These are phyloP conservation scores for Cecidostiba fungosa DNA, from an alignment of 2,888 invertebrate species.

Conservation along the genomic window DNA sequence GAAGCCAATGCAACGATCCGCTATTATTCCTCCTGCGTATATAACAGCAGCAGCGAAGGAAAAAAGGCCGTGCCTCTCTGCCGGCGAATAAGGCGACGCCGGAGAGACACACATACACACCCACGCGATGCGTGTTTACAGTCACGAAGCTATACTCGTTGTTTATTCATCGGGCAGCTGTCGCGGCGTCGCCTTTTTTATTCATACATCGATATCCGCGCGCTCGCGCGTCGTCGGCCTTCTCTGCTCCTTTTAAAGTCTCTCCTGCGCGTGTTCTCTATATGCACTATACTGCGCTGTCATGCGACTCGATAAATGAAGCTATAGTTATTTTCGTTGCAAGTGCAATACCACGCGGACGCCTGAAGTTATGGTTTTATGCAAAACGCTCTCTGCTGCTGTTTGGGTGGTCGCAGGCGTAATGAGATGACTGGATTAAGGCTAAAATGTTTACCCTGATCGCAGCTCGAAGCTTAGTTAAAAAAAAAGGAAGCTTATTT, in stretches of 20 bases:
- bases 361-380: slow-evolving; percentile 49
- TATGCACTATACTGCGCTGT: not conserved
- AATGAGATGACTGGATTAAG: slow-evolving; percentile 57
- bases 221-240: not conserved
- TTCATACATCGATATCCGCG: slow-evolving; percentile 44
- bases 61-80: slow-evolving; percentile 50
- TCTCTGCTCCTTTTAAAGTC: slow-evolving; percentile 48
- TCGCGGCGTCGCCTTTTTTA: slow-evolving; percentile 50
- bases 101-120: slow-evolving; percentile 14
- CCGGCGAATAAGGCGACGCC: slow-evolving; percentile 32
- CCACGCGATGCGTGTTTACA: not conserved
- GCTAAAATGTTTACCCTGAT: slow-evolving; percentile 36
- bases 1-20: not conserved
- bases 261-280: not conserved
- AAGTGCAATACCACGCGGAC: not conserved
- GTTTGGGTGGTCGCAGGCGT: slow-evolving; percentile 51
- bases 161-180: slow-evolving; percentile 60
- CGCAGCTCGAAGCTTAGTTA: not conserved
- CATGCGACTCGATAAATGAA: not conserved
- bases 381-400: slow-evolving; percentile 31
- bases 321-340: slow-evolving; percentile 27
- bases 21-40: slow-evolving; percentile 31
- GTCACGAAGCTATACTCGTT: slow-evolving; percentile 19
- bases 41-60: slow-evolving; percentile 1
- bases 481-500: slow-evolving; percentile 12